Percentiles rank a stretch among this genome's conserved stretches.
phyloP scores from a whole-genome alignment of 2,888 invertebrate genomes.

The Athrips mouffetella region DNA sequence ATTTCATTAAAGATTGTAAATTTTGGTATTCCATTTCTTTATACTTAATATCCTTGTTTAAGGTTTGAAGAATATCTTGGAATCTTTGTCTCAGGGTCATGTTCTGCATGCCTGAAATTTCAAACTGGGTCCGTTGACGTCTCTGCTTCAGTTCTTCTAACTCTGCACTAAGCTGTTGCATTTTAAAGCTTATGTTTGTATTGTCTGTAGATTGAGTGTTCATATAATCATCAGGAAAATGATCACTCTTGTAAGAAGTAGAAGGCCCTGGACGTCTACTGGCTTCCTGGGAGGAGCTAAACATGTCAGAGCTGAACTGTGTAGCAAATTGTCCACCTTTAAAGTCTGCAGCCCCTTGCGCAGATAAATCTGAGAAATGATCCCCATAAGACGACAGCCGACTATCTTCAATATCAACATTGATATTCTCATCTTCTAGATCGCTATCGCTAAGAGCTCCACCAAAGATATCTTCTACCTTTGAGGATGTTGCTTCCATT shows the following conservation, averaged over 20 bases:
- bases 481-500: constrained; percentile 28
- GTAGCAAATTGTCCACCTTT: constrained; percentile 32
- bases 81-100: constrained; percentile 87
- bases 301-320: constrained; percentile 41
- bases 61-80: constrained; percentile 84
- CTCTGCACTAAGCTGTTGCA: constrained; percentile 83
- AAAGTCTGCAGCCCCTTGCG: constrained; percentile 31
- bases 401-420: constrained; percentile 87
- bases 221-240: constrained; percentile 22
- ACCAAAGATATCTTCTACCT: constrained; percentile 86
- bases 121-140: constrained; percentile 84
- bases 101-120: constrained; percentile 88
- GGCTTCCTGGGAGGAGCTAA: constrained; percentile 23
- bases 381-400: constrained; percentile 84
- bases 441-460: constrained; percentile 91
- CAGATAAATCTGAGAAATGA: constrained; percentile 79
- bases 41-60: constrained; percentile 84
- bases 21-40: constrained; percentile 79
- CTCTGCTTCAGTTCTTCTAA: constrained; percentile 83
- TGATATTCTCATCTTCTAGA: constrained; percentile 83
- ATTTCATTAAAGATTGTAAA: constrained; percentile 22
- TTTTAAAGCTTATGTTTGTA: constrained; percentile 71
- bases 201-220: constrained; percentile 27
- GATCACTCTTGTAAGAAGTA: constrained; percentile 14
- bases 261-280: constrained; percentile 4